phyloP scores from a whole-genome alignment of 2,888 invertebrate genomes.

The Asteroscopus sphinx region DNA sequence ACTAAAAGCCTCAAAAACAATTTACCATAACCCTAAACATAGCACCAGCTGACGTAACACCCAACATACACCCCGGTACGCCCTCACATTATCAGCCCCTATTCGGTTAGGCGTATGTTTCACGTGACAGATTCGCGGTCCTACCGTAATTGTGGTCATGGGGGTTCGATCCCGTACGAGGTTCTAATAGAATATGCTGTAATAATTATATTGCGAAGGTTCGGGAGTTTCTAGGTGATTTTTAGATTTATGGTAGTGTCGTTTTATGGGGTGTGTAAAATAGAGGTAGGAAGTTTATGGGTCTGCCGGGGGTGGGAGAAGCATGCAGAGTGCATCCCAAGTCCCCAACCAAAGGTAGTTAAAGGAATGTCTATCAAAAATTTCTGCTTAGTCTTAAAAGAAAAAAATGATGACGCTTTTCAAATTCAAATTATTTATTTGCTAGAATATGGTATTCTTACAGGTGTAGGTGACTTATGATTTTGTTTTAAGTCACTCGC shows the following conservation, averaged over 20 bases:
- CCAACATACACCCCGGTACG: slow-evolving; percentile 23
- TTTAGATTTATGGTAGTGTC: neutral
- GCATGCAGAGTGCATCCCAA: no score
- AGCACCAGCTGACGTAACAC: slow-evolving; percentile 24
- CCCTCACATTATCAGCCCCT: slow-evolving; percentile 50
- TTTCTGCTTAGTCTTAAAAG: no score
- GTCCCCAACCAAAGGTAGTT: no score
- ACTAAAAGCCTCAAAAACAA: neutral
- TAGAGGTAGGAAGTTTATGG: neutral
- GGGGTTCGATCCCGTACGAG: slow-evolving; percentile 41
- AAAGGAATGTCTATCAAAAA: no score
- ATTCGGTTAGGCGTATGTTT: slow-evolving; percentile 47
- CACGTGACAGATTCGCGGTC: slow-evolving; percentile 54
- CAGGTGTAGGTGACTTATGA: no score
- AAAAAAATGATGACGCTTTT: no score
- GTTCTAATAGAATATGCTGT: slow-evolving; percentile 29
- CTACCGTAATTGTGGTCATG: slow-evolving; percentile 57
- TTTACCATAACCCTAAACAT: slow-evolving; percentile 8
- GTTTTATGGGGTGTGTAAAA: neutral
- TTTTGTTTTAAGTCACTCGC: no score
- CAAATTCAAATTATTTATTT: no score
- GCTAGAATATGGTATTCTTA: no score
- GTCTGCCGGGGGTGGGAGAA: no score
- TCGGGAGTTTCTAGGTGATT: neutral
- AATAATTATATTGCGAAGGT: slow-evolving; percentile 33